Conservation (phyloP, 2,797 vertebrate species). For the Mycteria americana region DNA sequence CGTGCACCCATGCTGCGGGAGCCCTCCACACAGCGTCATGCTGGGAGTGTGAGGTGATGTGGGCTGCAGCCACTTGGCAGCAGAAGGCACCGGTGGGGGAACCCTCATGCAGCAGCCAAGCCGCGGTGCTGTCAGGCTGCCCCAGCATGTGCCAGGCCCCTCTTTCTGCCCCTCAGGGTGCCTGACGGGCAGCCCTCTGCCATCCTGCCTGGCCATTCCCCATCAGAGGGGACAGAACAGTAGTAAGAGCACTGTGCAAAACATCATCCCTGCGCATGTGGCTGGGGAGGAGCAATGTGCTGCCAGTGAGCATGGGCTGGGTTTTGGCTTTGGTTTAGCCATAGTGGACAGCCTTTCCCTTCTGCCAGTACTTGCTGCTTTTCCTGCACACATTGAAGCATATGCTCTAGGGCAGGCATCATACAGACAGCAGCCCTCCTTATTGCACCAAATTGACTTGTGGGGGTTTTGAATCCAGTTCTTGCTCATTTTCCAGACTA, state of each 20-base stretch:
- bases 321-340: background rate
- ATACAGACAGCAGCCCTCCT: background rate
- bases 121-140: background rate
- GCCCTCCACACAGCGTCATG: rapidly evolving
- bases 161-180: background rate
- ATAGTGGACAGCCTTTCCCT: background rate
- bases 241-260: background rate
- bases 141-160: background rate
- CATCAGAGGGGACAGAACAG: too few species aligned
- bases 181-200: background rate
- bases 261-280: rapidly evolving
- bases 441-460: background rate
- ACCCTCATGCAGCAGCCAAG: background rate
- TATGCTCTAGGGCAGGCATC: background rate
- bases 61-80: background rate
- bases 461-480: background rate
- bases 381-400: background rate
- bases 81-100: background rate
- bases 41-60: background rate
- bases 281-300: background rate
- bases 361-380: background rate
- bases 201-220: background rate
- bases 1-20: background rate
- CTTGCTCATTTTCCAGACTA: background rate
- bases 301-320: background rate